Percentiles rank a stretch among this genome's conserved stretches.
Evolutionary conservation across 2,888 invertebrate species (phyloP).

Genomic region (Caenorhabditis sinica): DNA sequence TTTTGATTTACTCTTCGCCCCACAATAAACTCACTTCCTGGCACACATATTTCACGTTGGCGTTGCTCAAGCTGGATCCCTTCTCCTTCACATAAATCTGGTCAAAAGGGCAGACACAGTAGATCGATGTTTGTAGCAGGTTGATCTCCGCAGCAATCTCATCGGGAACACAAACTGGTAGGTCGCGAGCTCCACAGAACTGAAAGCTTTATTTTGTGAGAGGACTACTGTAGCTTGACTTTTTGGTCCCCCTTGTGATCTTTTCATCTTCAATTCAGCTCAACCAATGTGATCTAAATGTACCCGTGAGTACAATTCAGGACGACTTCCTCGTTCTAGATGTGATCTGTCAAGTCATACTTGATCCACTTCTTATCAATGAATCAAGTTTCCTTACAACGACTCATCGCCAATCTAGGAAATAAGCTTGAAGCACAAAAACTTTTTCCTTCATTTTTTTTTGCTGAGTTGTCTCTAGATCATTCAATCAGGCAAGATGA

Average conservation of each 20-base stretch:
- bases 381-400: slow-evolving; percentile 1
- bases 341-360: background rate
- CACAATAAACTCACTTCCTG: slow-evolving; percentile 55
- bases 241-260: background rate
- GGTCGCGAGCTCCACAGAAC: slow-evolving; percentile 68
- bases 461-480: background rate
- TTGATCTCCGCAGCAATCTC: slow-evolving; percentile 69
- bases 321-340: background rate
- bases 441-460: background rate
- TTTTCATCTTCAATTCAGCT: background rate
- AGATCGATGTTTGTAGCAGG: slow-evolving; percentile 69
- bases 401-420: background rate
- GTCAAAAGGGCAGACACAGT: slow-evolving; percentile 66
- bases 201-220: slow-evolving; percentile 32
- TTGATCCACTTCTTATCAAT: background rate
- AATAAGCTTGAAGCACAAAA: slow-evolving; percentile 2
- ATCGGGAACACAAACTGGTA: slow-evolving; percentile 56
- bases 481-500: background rate
- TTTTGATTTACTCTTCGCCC: background rate
- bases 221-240: too few species aligned
- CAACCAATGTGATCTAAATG: too few species aligned
- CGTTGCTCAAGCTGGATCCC: background rate
- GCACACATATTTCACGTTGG: slow-evolving; percentile 60
- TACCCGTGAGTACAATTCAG: too few species aligned
- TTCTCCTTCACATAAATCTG: slow-evolving; percentile 47